Evolutionary conservation across 2,888 invertebrate species (phyloP).

Genomic region (Idaea straminata): DNA sequence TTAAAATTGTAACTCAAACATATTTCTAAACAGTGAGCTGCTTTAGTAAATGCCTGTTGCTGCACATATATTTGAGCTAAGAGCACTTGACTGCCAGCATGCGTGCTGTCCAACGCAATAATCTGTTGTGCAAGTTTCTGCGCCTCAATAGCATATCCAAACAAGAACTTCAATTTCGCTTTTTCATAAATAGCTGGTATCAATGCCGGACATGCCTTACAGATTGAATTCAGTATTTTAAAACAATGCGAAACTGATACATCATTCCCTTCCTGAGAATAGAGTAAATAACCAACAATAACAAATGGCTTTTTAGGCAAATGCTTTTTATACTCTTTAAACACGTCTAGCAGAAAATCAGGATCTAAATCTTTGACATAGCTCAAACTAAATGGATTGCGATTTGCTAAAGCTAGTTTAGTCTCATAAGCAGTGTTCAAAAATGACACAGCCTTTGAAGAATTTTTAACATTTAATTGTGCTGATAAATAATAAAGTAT

Average conservation of each 20-base stretch:
- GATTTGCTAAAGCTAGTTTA: conserved; percentile 55
- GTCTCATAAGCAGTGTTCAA: conserved; percentile 83
- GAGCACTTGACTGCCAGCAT: conserved; percentile 90
- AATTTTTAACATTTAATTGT: conserved; percentile 78
- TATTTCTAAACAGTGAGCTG: conserved; percentile 92
- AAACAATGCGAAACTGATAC: conserved; percentile 78
- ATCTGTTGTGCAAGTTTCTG: conserved; percentile 86
- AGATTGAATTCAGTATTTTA: conserved; percentile 85
- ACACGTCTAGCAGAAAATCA: conserved; percentile 90
- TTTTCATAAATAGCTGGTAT: conserved; percentile 83
- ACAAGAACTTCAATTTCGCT: conserved; percentile 89
- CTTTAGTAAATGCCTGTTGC: conserved; percentile 85
- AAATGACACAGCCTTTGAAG: conserved; percentile 77
- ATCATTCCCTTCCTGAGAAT: conserved; percentile 69
- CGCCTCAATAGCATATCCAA: conserved; percentile 87
- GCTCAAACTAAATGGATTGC: conserved; percentile 84
- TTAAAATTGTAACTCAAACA: conserved; percentile 96
- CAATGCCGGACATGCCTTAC: conserved; percentile 91
- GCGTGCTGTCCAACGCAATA: conserved; percentile 87
- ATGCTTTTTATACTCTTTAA: conserved; percentile 87
- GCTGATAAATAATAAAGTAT: conserved; percentile 85
- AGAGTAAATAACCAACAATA: conserved; percentile 65
- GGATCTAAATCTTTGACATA: conserved; percentile 90
- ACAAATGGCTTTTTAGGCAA: conserved; percentile 82
- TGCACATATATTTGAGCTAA: conserved; percentile 92